Percentiles rank a stretch among this genome's conserved stretches.
Evolutionary conservation across 2,888 invertebrate species (phyloP).

Genomic region (Idaea straminata): DNA sequence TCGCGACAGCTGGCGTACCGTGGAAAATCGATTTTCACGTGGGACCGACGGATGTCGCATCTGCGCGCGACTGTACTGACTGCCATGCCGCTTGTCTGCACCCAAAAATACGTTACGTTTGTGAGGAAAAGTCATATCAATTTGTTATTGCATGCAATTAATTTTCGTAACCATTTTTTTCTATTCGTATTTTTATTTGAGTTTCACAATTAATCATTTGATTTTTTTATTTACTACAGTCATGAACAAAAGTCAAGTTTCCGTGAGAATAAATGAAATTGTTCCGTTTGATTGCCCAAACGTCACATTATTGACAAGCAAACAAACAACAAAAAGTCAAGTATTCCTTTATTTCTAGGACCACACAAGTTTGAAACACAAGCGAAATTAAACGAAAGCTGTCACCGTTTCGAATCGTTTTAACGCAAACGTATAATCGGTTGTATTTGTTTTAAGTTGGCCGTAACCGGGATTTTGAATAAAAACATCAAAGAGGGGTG

Average conservation of each 20-base stretch:
- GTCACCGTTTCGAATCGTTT: constrained; percentile 76
- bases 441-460: constrained; percentile 77
- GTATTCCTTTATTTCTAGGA: constrained; percentile 49
- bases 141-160: background rate
- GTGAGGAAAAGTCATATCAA: constrained; percentile 48
- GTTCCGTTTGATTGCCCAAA: constrained; percentile 51
- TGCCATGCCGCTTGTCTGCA: constrained; percentile 51
- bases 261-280: constrained; percentile 40
- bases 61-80: constrained; percentile 66
- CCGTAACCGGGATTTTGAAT: constrained; percentile 74
- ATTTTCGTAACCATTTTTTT: background rate
- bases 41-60: constrained; percentile 77
- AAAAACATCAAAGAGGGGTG: constrained; percentile 78
- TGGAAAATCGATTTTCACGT: constrained; percentile 80
- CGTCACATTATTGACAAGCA: constrained; percentile 54
- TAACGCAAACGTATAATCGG: constrained; percentile 77
- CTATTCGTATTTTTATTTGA: constrained; percentile 2
- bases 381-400: constrained; percentile 66
- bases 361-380: constrained; percentile 68
- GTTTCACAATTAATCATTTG: background rate
- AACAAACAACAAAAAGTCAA: constrained; percentile 53
- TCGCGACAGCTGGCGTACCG: constrained; percentile 76
- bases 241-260: background rate
- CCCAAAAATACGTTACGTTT: constrained; percentile 62
- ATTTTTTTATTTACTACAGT: background rate